Conservation (phyloP, 1,140 invertebrate species). For the Drosophila trapezifrons region DNA sequence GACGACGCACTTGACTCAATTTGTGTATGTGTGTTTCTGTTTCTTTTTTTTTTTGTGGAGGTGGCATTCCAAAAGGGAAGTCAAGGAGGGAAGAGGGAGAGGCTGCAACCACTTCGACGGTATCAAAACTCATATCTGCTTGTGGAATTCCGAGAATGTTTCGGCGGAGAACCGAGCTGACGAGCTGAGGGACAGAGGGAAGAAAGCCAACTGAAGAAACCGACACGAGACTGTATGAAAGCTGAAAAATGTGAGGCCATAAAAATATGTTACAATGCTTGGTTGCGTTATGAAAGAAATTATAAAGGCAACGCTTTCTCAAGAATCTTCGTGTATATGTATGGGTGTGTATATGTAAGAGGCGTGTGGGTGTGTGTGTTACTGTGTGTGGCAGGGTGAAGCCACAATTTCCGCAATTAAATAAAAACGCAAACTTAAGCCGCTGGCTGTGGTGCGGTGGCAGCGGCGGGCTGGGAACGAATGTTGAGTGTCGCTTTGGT, state of each 20-base stretch:
- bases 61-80: constrained; percentile 25
- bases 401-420: constrained; percentile 82
- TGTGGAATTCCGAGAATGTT: constrained; percentile 76
- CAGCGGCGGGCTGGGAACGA: constrained; percentile 47
- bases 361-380: constrained; percentile 15
- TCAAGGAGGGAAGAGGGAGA: constrained; percentile 17
- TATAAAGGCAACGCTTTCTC: constrained; percentile 65
- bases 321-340: constrained; percentile 45
- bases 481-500: constrained; percentile 71
- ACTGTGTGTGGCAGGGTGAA: constrained; percentile 49
- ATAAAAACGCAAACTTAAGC: constrained; percentile 83
- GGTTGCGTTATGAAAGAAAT: constrained; percentile 79
- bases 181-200: neutral
- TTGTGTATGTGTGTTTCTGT: constrained; percentile 32
- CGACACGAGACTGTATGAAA: constrained; percentile 65
- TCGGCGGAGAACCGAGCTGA: constrained; percentile 11
- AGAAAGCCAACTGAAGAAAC: constrained; percentile 1
- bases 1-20: constrained; percentile 76
- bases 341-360: neutral
- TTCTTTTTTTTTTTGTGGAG: constrained; percentile 4
- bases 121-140: constrained; percentile 76
- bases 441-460: constrained; percentile 38
- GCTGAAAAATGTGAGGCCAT: constrained; percentile 75
- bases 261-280: constrained; percentile 82
- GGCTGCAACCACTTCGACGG: constrained; percentile 62